Percentiles rank a stretch among this genome's conserved stretches.
Conservation (phyloP, 2,888 invertebrate genomes). For the Hyposoter didymator region DNA sequence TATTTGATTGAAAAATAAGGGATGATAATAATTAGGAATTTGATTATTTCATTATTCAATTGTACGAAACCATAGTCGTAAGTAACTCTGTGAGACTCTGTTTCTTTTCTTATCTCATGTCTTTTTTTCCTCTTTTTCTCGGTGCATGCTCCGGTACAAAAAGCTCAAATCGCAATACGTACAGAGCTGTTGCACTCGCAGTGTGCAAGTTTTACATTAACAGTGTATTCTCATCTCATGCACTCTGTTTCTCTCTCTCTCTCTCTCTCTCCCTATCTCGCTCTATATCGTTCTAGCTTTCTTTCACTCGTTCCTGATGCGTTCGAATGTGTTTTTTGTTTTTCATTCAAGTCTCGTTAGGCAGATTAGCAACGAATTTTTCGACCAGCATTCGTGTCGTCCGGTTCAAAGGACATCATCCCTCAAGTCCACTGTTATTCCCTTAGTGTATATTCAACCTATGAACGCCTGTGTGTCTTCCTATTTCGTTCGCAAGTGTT, state of each 20-base stretch:
- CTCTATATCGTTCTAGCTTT: constrained; percentile 55
- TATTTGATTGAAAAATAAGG: constrained; percentile 81
- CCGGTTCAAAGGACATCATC: constrained; percentile 9
- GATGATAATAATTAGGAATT: constrained; percentile 81
- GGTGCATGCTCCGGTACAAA: constrained; percentile 64
- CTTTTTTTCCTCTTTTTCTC: constrained; percentile 21
- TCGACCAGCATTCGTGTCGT: constrained; percentile 1
- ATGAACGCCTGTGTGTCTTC: constrained; percentile 19
- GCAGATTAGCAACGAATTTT: constrained; percentile 51
- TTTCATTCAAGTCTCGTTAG: constrained; percentile 53
- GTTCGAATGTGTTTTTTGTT: constrained; percentile 27
- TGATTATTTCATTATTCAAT: constrained; percentile 79
- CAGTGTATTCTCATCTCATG: constrained; percentile 74
- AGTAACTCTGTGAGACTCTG: constrained; percentile 79
- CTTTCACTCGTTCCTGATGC: constrained; percentile 61
- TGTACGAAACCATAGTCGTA: constrained; percentile 80
- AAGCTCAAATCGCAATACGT: constrained; percentile 65
- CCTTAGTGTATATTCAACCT: constrained; percentile 40
- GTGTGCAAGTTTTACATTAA: constrained; percentile 79
- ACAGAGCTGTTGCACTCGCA: constrained; percentile 78
- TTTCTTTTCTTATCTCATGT: constrained; percentile 23
- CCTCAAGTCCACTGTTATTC: constrained; percentile 27
- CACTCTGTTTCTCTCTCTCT: constrained; percentile 66
- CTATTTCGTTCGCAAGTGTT: constrained; percentile 58
- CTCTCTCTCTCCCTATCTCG: constrained; percentile 65